phyloP scores from a whole-genome alignment of 1,140 invertebrate species.

The Cepaea nemoralis region DNA sequence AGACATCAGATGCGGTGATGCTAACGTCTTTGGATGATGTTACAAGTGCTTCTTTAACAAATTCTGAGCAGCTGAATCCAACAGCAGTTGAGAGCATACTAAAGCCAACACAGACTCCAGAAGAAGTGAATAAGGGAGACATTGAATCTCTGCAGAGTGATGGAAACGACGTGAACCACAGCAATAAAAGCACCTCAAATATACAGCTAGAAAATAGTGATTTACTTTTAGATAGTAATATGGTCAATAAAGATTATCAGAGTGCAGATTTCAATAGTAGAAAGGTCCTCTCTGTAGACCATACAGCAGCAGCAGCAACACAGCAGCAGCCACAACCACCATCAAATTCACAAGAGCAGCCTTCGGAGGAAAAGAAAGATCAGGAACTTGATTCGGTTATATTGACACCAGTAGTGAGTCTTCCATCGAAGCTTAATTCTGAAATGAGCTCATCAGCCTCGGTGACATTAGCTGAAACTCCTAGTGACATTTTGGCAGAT shows the following conservation, averaged over 20 bases:
- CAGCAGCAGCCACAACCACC: conserved; percentile 7
- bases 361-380: not conserved
- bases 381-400: not conserved
- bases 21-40: not conserved
- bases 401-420: not conserved
- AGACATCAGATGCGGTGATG: not conserved
- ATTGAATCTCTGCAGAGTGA: not conserved
- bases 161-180: not conserved
- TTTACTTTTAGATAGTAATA: not conserved
- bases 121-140: not conserved
- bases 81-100: conserved; percentile 16
- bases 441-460: not conserved
- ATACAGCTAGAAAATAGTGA: not conserved
- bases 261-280: conserved; percentile 51
- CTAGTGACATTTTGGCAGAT: not conserved
- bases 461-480: not conserved
- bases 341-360: not conserved
- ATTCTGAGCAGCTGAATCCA: not conserved
- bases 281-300: conserved; percentile 54
- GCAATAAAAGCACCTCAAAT: not conserved
- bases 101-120: not conserved
- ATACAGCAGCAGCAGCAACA: conserved; percentile 12
- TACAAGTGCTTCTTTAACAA: not conserved
- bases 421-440: not conserved
- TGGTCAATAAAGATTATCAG: conserved; percentile 6